phyloP scores from a whole-genome alignment of 2,888 invertebrate genomes.

The Mimumesa dahlbomi region DNA sequence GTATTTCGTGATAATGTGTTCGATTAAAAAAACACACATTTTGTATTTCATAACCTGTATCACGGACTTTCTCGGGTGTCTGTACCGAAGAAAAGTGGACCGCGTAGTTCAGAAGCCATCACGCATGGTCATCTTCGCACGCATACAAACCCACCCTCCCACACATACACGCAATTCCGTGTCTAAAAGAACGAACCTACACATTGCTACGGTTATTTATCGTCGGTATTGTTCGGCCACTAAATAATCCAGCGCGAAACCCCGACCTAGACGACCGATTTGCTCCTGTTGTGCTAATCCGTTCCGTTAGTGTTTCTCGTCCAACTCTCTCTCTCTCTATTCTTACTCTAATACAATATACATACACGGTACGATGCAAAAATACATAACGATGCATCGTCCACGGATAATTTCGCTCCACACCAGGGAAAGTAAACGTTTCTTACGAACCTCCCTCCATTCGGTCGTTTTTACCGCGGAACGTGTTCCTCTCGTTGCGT shows the following conservation, averaged over 20 bases:
- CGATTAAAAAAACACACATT: too few species aligned
- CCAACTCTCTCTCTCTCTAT: neutral
- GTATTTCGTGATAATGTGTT: too few species aligned
- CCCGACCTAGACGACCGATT: slow-evolving; percentile 19
- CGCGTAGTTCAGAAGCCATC: slow-evolving; percentile 55
- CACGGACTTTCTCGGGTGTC: slow-evolving; percentile 21
- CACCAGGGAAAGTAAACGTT: too few species aligned
- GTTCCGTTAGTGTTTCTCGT: neutral
- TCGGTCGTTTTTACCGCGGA: too few species aligned
- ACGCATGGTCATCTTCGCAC: slow-evolving; percentile 34
- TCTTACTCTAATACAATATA: too few species aligned
- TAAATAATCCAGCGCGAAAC: slow-evolving; percentile 31
- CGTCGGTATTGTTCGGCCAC: slow-evolving; percentile 40
- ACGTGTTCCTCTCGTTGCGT: too few species aligned
- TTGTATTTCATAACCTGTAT: neutral
- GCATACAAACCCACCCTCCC: slow-evolving; percentile 9
- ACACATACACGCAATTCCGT: slow-evolving; percentile 11
- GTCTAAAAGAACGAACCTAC: slow-evolving; percentile 26
- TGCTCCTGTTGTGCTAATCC: slow-evolving; percentile 5
- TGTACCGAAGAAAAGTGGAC: slow-evolving; percentile 43
- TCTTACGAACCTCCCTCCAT: too few species aligned
- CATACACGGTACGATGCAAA: too few species aligned
- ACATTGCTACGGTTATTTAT: slow-evolving; percentile 15
- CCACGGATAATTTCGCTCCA: too few species aligned
- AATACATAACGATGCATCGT: too few species aligned